Base-by-base conservation (phyloP, 2,888 invertebrate genomes). In the Agrotis ipsilon region DNA sequence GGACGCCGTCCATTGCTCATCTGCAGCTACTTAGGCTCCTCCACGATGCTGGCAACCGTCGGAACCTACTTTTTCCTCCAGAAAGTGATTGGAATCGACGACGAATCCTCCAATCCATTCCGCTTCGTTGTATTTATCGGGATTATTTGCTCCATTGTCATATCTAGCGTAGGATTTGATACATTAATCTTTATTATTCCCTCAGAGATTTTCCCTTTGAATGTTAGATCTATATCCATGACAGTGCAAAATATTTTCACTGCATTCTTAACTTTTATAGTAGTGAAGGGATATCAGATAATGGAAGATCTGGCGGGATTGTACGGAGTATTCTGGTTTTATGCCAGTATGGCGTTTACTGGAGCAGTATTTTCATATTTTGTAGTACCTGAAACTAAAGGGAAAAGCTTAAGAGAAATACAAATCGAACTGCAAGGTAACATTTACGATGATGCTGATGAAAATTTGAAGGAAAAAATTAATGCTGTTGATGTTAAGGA, bases 121-220 rank as follows among this genome's bases (percentile, higher is more conserved):
- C 81, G 94, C 85, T 86, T 90, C 86, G 64, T 97, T 1, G 89
- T 93, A 0, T 94, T 96, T 18, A 88, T 93, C 2, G 96, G 96
- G 0, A 92, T 97, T 7, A 80, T 94, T n/a, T 69, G 86, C 2
- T 87, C 92, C 6, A 92, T 88, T 46, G 80, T 92, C 0, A 87
- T 94, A 19, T 91, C 93, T 0, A 92, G 89, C 6, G 66, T 94
- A 13, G 97, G 97, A 0, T 93, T 95, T 57, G 95, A 95, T 70
- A 96, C 96, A 0, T 82, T 97, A 61, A 89, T 96, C 0, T 95
- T 94, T 60, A 92, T 96, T 66, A 95, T 97, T 78, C 92, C 96
- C 18, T 96, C 96, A 0, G 97, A 97, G 88, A 89, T 97, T 13
- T 97, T 97, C 75, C 96, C 97, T 0, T 90, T 97, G 0, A 97